Conservation (phyloP, 2,113 vertebrate species). For the Scopus umbretta region DNA sequence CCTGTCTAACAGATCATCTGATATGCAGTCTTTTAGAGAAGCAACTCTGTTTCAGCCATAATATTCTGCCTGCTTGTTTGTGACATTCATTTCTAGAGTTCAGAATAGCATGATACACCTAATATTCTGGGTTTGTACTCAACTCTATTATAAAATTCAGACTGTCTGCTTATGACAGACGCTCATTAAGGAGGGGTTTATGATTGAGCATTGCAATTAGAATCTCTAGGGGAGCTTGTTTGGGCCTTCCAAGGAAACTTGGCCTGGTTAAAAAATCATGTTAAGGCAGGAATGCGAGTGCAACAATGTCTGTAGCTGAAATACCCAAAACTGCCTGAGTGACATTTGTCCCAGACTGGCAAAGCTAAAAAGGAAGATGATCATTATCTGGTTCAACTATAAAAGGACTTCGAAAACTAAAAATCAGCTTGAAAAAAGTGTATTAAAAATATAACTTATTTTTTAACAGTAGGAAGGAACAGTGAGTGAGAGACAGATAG, state of each 20-base stretch:
- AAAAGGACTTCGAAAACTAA: not conserved
- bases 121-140: not conserved
- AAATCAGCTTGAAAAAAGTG: not conserved
- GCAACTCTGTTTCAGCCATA: not conserved
- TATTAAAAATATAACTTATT: not conserved
- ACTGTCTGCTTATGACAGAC: not conserved
- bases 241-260: not conserved
- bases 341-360: not conserved
- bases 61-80: conserved; percentile 43
- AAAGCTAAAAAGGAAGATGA: not conserved
- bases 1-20: not conserved
- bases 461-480: not conserved
- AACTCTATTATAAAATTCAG: conserved; percentile 4
- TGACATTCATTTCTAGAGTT: conserved; percentile 42
- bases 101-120: not conserved
- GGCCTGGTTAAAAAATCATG: not conserved
- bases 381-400: not conserved
- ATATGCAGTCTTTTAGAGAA: conserved; percentile 19
- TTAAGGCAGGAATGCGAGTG: not conserved
- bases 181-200: not conserved
- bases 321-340: not conserved
- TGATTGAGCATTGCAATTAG: not conserved
- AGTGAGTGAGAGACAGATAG: not conserved
- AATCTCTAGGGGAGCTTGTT: not conserved
- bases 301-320: not conserved